A percentile compares a stretch with the other conserved stretches of the same genome.
phyloP scores from a whole-genome alignment of 2,113 vertebrate genomes.

The Sebastes schlegelii region DNA sequence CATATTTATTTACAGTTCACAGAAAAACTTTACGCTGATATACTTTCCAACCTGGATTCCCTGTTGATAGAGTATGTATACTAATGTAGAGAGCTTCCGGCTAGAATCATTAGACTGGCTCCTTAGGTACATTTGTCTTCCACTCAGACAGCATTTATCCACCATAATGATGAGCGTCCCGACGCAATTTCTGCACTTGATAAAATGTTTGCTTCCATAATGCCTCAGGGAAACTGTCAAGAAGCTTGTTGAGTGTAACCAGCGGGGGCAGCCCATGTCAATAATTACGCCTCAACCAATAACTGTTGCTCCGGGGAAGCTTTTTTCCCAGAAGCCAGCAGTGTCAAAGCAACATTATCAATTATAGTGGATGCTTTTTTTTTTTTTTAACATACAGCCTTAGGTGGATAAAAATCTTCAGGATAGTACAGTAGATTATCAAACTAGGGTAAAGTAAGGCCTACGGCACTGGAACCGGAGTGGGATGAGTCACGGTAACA shows the following conservation, averaged over 20 bases:
- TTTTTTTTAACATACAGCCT: slow-evolving; percentile 44
- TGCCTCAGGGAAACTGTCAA: slow-evolving; percentile 52
- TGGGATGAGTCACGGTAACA: neutral
- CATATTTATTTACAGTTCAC: slow-evolving; percentile 11
- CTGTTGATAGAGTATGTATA: slow-evolving; percentile 31
- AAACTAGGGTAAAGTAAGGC: slow-evolving; percentile 30
- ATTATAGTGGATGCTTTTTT: slow-evolving; percentile 48
- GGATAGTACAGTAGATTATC: neutral
- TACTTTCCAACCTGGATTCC: slow-evolving; percentile 32
- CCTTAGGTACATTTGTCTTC: slow-evolving; percentile 63
- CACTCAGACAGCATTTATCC: slow-evolving; percentile 63
- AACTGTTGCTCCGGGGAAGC: slow-evolving; percentile 44
- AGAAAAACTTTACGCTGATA: slow-evolving; percentile 9
- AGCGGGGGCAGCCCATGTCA: slow-evolving; percentile 51
- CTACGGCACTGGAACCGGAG: neutral
- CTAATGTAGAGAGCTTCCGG: slow-evolving; percentile 42
- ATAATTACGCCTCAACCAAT: slow-evolving; percentile 70
- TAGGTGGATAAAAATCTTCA: slow-evolving; percentile 24
- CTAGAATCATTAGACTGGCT: slow-evolving; percentile 56
- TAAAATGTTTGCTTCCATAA: slow-evolving; percentile 73
- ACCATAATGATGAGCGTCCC: slow-evolving; percentile 51
- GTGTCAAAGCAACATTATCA: slow-evolving; percentile 56
- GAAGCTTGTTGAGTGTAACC: slow-evolving; percentile 63
- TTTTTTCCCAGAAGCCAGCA: slow-evolving; percentile 28
- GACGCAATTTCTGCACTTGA: slow-evolving; percentile 52